phyloP scores from a whole-genome alignment of 2,113 vertebrate species.

The Hypanus sabinus region DNA sequence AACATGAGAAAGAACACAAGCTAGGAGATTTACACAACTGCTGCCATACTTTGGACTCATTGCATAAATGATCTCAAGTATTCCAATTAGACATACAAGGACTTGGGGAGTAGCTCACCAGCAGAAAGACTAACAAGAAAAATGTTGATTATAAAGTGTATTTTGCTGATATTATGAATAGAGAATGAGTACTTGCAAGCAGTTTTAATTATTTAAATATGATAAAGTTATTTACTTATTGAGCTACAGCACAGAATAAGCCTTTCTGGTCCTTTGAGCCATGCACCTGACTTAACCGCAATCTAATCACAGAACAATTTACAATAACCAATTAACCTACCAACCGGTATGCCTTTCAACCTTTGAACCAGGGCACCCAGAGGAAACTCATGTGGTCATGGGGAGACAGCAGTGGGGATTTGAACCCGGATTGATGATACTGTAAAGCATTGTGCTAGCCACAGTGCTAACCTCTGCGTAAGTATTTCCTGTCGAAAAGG shows the following conservation, averaged over 20 bases:
- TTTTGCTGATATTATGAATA: not conserved
- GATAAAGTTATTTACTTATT: not conserved
- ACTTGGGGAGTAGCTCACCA: not conserved
- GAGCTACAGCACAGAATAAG: no score
- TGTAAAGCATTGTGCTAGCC: no score
- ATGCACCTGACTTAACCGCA: no score
- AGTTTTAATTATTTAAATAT: not conserved
- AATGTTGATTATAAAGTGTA: not conserved
- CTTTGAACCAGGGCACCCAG: no score
- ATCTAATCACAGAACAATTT: no score
- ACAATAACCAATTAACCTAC: no score
- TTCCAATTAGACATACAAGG: not conserved
- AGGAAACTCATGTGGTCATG: no score
- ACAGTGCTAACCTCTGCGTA: not conserved
- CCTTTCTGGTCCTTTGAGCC: no score
- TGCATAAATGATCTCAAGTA: not conserved
- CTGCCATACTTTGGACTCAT: not conserved
- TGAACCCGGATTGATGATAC: no score
- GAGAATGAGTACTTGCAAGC: not conserved
- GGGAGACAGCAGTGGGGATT: no score
- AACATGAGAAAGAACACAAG: not conserved
- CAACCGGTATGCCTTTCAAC: no score
- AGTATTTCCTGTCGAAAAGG: not conserved
- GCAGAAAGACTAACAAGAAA: not conserved
- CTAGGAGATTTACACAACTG: not conserved